Conservation (phyloP, 2,888 invertebrate genomes). For the Habroteleia sp. region DNA sequence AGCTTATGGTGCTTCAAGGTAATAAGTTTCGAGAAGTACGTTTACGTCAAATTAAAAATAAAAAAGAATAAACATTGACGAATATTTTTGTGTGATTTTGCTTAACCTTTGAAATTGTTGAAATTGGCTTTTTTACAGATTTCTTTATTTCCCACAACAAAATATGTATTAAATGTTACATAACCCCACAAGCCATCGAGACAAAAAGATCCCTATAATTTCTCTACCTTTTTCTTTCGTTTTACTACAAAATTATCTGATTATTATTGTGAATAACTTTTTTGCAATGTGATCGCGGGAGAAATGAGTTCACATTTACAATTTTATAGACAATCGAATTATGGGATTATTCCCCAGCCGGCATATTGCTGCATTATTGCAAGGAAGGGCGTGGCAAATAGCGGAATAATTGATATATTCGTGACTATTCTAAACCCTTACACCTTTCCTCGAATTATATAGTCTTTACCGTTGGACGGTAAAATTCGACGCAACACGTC, state of each 20-base stretch:
- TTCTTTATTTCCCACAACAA: conserved; percentile 16
- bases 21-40: no score
- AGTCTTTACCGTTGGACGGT: conserved; percentile 5
- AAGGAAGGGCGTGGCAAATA: conserved; percentile 40
- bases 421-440: conserved; percentile 25
- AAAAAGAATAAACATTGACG: no score
- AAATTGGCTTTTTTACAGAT: conserved; percentile 10
- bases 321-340: conserved; percentile 12
- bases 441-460: conserved; percentile 29
- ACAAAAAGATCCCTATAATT: conserved; percentile 9
- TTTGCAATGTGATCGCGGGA: neutral
- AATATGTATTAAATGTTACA: conserved; percentile 21
- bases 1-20: no score
- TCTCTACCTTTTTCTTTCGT: conserved; percentile 5
- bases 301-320: neutral
- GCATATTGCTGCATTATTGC: conserved; percentile 16
- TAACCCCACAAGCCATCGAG: neutral
- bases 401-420: conserved; percentile 52
- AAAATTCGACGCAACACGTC: conserved; percentile 4
- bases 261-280: conserved; percentile 12
- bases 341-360: neutral
- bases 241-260: conserved; percentile 5
- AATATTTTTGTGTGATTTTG: neutral
- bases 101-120: conserved; percentile 2
- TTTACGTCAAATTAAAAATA: no score